Conservation (phyloP, 2,888 invertebrate genomes). For the Amphipoea oculea region DNA sequence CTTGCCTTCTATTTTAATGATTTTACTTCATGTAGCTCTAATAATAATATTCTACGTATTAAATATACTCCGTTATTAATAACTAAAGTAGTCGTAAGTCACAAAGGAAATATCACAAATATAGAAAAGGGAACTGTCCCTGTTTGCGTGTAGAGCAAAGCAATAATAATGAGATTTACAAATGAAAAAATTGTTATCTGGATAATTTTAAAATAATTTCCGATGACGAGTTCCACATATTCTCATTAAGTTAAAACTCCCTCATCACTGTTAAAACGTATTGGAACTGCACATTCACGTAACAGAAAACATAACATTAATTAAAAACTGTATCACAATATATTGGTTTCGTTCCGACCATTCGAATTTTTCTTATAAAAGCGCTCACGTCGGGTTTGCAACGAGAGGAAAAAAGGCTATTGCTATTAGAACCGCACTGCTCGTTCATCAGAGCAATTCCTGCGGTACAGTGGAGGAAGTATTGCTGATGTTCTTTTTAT, state of each 20-base stretch:
- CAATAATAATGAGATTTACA: not conserved
- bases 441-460: slow-evolving; percentile 86
- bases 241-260: slow-evolving; percentile 64
- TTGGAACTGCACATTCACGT: slow-evolving; percentile 47
- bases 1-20: not conserved
- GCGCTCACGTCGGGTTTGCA: slow-evolving; percentile 73
- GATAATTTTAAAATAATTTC: slow-evolving; percentile 34
- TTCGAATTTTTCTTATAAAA: slow-evolving; percentile 78
- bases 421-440: slow-evolving; percentile 85
- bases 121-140: not conserved
- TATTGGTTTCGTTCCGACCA: slow-evolving; percentile 65
- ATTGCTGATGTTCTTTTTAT: slow-evolving; percentile 82
- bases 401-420: slow-evolving; percentile 78
- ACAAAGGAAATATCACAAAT: not conserved
- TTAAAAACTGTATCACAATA: slow-evolving; percentile 66
- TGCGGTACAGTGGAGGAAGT: slow-evolving; percentile 80
- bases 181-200: slow-evolving; percentile 17
- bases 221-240: slow-evolving; percentile 35
- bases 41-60: not conserved
- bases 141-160: not conserved
- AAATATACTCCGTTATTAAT: not conserved
- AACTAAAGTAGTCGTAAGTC: not conserved
- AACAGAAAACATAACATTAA: slow-evolving; percentile 66
- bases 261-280: slow-evolving; percentile 54
- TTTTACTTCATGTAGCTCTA: not conserved